Evolutionary conservation across 2,113 vertebrate species (phyloP).

Genomic region (Ardeotis arabs): DNA sequence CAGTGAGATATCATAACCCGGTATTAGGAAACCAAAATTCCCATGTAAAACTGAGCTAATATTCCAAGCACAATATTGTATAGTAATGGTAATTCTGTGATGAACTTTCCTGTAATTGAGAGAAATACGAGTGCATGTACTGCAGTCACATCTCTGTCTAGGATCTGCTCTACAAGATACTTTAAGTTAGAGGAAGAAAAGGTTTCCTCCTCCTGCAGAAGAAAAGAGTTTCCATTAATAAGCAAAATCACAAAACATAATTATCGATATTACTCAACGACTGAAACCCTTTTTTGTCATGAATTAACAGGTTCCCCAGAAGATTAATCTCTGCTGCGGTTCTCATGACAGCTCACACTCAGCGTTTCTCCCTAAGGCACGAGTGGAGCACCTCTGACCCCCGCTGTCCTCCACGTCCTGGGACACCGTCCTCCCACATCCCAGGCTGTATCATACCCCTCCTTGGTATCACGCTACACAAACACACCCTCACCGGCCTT

Average conservation of each 20-base stretch:
- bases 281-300: background rate
- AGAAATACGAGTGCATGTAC: background rate
- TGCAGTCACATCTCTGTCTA: background rate
- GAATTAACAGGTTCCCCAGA: background rate
- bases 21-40: background rate
- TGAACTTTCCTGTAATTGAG: background rate
- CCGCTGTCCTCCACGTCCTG: accelerated
- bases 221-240: background rate
- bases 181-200: background rate
- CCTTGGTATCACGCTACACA: background rate
- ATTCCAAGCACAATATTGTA: background rate
- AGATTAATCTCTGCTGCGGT: background rate
- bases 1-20: background rate
- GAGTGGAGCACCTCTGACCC: background rate
- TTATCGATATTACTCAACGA: background rate
- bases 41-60: background rate
- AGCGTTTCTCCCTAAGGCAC: background rate
- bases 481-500: background rate
- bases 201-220: background rate
- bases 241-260: background rate
- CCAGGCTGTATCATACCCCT: background rate
- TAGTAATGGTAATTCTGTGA: background rate
- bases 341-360: background rate
- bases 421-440: background rate
- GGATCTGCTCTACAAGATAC: background rate